Conservation (phyloP, 2,888 invertebrate genomes). For the Portevinia maculata region DNA sequence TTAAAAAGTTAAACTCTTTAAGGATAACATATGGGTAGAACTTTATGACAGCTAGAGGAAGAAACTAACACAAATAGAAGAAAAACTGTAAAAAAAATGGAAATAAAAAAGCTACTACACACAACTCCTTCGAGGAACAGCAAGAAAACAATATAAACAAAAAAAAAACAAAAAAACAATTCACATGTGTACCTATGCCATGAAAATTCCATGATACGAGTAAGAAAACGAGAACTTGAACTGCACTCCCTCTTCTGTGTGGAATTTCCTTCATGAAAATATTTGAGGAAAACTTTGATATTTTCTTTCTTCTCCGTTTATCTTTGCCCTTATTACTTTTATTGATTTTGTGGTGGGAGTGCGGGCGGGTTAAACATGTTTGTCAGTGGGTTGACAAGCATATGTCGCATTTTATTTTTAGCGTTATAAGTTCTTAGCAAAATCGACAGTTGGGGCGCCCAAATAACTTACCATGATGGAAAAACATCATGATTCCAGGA, state of each 20-base stretch:
- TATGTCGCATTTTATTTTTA: constrained; percentile 55
- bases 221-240: constrained; percentile 34
- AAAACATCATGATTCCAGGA: neutral
- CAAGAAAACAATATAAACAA: constrained; percentile 10
- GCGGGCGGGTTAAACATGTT: constrained; percentile 18
- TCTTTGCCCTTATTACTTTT: constrained; percentile 71
- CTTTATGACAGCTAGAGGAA: constrained; percentile 38
- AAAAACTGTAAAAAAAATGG: constrained; percentile 21
- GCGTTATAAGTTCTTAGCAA: constrained; percentile 45
- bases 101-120: constrained; percentile 10
- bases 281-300: constrained; percentile 68
- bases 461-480: constrained; percentile 22
- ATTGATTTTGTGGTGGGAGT: constrained; percentile 59
- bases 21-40: constrained; percentile 50
- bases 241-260: constrained; percentile 21
- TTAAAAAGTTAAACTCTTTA: constrained; percentile 50
- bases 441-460: constrained; percentile 32
- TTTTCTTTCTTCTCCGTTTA: constrained; percentile 62
- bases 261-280: constrained; percentile 70
- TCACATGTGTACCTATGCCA: constrained; percentile 56
- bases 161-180: constrained; percentile 8
- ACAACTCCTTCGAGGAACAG: constrained; percentile 20
- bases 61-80: constrained; percentile 12
- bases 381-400: constrained; percentile 54
- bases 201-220: constrained; percentile 66